Evolutionary conservation across 1,140 invertebrate genomes (phyloP).

Genomic region (Neotoxoptera formosana): DNA sequence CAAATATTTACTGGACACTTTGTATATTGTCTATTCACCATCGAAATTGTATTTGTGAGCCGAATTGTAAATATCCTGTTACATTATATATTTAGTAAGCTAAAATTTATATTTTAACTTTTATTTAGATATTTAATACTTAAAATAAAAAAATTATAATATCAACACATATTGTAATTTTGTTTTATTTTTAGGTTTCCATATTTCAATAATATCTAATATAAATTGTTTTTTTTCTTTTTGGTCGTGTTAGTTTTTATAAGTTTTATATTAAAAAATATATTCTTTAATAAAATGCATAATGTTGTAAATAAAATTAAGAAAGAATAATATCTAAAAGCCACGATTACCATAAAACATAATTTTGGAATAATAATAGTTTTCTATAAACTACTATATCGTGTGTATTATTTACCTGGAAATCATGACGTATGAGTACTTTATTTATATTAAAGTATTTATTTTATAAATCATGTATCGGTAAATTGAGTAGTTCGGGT

Average conservation of each 20-base stretch:
- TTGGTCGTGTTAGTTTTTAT: not conserved
- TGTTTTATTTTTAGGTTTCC: not conserved
- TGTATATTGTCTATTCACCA: not conserved
- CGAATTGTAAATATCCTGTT: not conserved
- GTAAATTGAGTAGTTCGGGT: not conserved
- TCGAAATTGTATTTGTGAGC: not conserved
- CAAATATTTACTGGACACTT: not conserved
- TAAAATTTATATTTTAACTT: no score
- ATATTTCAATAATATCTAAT: not conserved
- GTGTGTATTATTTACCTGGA: not conserved
- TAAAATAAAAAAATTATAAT: not conserved
- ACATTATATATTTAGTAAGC: no score
- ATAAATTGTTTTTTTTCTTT: not conserved
- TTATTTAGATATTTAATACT: no score
- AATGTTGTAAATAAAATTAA: not conserved
- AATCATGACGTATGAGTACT: not conserved
- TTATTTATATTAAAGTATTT: not conserved
- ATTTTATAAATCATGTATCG: not conserved
- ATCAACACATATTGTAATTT: not conserved
- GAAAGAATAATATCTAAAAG: not conserved
- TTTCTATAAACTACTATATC: not conserved
- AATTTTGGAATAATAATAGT: not conserved
- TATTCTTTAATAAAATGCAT: not conserved
- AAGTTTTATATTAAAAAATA: not conserved
- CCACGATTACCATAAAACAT: not conserved